Percentiles rank a stretch among this genome's conserved stretches.
These are phyloP conservation scores for Percopsis transmontana DNA, from an alignment of 2,113 vertebrate species.

Conservation along the genomic window DNA sequence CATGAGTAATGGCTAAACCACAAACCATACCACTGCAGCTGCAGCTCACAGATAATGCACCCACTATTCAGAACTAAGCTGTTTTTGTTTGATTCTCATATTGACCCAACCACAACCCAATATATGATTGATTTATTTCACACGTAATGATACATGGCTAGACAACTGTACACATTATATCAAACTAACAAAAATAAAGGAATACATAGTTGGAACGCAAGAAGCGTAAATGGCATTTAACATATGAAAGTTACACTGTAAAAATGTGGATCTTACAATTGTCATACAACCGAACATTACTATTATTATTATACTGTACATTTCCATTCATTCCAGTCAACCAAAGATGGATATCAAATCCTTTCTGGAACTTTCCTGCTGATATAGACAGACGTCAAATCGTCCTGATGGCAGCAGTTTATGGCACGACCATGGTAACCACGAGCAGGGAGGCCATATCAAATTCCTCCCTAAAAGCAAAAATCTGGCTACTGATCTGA, in stretches of 20 bases:
- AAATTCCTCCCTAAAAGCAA: conserved; percentile 74
- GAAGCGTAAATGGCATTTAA: conserved; percentile 78
- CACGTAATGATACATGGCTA: conserved; percentile 80
- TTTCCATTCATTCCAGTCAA: conserved; percentile 73
- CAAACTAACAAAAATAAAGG: conserved; percentile 81
- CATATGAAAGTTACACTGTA: conserved; percentile 80
- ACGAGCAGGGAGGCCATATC: conserved; percentile 70
- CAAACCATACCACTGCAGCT: conserved; percentile 61
- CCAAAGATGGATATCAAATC: conserved; percentile 66
- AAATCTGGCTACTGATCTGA: conserved; percentile 73
- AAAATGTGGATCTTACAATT: conserved; percentile 79
- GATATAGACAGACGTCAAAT: conserved; percentile 54
- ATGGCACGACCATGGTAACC: conserved; percentile 72
- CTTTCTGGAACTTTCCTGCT: conserved; percentile 63
- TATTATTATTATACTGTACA: conserved; percentile 80
- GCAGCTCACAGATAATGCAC: conserved; percentile 51
- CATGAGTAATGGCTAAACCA: conserved; percentile 65
- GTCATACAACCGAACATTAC: conserved; percentile 79
- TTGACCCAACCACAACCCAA: conserved; percentile 68
- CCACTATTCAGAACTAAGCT: no score
- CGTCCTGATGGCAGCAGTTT: conserved; percentile 68
- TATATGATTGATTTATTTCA: conserved; percentile 81
- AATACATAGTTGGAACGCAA: conserved; percentile 76
- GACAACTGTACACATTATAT: conserved; percentile 81
- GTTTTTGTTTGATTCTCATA: conserved; percentile 63